Evolutionary conservation across 2,797 vertebrate species (phyloP).

Genomic region (Microcaecilia unicolor): DNA sequence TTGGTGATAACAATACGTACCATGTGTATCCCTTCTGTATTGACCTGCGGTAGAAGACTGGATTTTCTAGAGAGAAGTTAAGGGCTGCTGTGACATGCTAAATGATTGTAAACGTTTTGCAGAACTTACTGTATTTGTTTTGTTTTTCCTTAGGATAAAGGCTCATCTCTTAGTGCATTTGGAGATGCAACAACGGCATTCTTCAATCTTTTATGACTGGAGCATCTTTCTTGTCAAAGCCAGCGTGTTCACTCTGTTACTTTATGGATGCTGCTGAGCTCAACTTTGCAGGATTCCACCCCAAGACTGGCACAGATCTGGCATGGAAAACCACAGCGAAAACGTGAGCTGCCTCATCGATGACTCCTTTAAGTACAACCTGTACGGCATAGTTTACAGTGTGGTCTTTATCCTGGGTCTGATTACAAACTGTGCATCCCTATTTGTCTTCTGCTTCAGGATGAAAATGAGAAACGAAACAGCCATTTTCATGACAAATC

Average conservation of each 20-base stretch:
- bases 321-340: slow-evolving; percentile 75
- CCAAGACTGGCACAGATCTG: slow-evolving; percentile 36
- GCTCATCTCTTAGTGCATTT: fast-evolving
- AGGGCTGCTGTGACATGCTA: no score
- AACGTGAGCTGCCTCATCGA: slow-evolving; percentile 84
- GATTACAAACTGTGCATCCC: slow-evolving; percentile 89
- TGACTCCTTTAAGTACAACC: slow-evolving; percentile 95
- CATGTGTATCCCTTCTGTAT: no score
- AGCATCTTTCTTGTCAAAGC: slow-evolving; percentile 6
- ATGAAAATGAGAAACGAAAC: slow-evolving; percentile 91
- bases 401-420: slow-evolving; percentile 88
- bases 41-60: no score
- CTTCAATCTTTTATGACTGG: slow-evolving; percentile 3
- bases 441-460: slow-evolving; percentile 91
- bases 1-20: fast-evolving
- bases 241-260: neutral
- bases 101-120: no score
- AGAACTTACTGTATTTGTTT: neutral
- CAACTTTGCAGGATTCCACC: slow-evolving; percentile 24
- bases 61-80: no score
- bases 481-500: slow-evolving; percentile 93
- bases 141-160: slow-evolving; percentile 22
- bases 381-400: slow-evolving; percentile 90
- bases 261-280: slow-evolving; percentile 54
- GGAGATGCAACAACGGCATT: neutral